phyloP scores from a whole-genome alignment of 1,140 invertebrate species.

The Achroia grisella region DNA sequence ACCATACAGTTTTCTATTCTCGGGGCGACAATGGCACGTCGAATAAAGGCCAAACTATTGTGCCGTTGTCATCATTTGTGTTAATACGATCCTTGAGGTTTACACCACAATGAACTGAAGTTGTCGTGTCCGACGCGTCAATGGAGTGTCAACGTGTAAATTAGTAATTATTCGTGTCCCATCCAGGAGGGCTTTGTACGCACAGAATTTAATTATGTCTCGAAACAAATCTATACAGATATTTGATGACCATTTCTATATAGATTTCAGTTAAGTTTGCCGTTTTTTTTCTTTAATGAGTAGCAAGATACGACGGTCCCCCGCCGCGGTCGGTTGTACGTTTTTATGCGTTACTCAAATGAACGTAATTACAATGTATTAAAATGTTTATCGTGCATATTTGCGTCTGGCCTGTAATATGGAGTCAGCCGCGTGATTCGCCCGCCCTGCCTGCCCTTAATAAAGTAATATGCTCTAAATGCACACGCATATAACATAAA shows the following conservation, averaged over 20 bases:
- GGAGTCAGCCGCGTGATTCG: slow-evolving; percentile 36
- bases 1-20: slow-evolving; percentile 68
- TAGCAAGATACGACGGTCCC: slow-evolving; percentile 31
- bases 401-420: slow-evolving; percentile 25
- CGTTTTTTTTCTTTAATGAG: slow-evolving; percentile 34
- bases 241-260: slow-evolving; percentile 16
- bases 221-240: slow-evolving; percentile 33
- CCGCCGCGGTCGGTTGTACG: slow-evolving; percentile 32
- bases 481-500: slow-evolving; percentile 67
- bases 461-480: slow-evolving; percentile 72
- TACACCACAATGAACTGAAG: slow-evolving; percentile 64
- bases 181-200: slow-evolving; percentile 52
- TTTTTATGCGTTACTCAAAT: slow-evolving; percentile 59
- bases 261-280: slow-evolving; percentile 35
- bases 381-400: slow-evolving; percentile 56
- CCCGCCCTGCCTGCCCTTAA: slow-evolving; percentile 58
- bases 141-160: slow-evolving; percentile 66
- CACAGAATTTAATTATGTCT: slow-evolving; percentile 41
- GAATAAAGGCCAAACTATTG: slow-evolving; percentile 51
- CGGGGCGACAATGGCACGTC: slow-evolving; percentile 51
- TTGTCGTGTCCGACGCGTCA: slow-evolving; percentile 51
- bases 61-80: slow-evolving; percentile 69
- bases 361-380: slow-evolving; percentile 63
- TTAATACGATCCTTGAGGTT: slow-evolving; percentile 71
- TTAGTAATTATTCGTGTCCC: slow-evolving; percentile 61